Base-by-base conservation (phyloP, 1,140 invertebrate genomes). In the Sarcophaga peregrina region DNA sequence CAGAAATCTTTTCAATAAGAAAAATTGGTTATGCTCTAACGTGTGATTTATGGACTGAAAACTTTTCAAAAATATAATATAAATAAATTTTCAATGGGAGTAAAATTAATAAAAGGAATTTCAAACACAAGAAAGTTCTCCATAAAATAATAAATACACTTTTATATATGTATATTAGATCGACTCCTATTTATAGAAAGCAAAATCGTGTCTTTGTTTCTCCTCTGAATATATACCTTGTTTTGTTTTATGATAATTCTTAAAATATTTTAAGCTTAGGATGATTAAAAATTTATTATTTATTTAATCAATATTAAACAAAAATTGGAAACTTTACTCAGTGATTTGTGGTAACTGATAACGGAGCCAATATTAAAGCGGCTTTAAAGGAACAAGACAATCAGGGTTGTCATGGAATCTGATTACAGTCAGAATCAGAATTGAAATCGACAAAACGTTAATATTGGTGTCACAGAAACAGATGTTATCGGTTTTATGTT, bases 291-390 rank as follows among this genome's bases (percentile, higher is more conserved):
- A 15, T 47, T 47, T 15, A 47, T 15, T 11, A 47, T 75, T 0
- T 75, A 15, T 75, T 47, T n/a, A 8, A 52, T 13, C 25, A 80
- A 54, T 58, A 80, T 80, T 17, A 80, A 58, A 58, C 48, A 52
- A 52, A 80, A 54, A 45, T 52, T 80, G 48, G 78, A 80, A 13
- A 52, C 5, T 52, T 52, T 80, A 8, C 52, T 80, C 13, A 52
- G 20, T 47, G 76, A 80, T 5, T 80, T 80, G 50, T 80, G 76
- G 78, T 80, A 37, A 80, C 78, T 17, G 78, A 80, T 58, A 80
- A 50, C 52, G 78, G 78, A 54, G 20, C 13, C 13, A 80, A 80
- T 45, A 80, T 80, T 4, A 54, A 80, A 80, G 48, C 48, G 1
- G 78, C 48, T 52, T 80, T 80, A 52, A 52, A 52, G 45, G 48